A percentile compares a stretch with the other conserved stretches of the same genome.
Evolutionary conservation across 2,888 invertebrate genomes (phyloP).

Genomic region (Gnatocerus cornutus): DNA sequence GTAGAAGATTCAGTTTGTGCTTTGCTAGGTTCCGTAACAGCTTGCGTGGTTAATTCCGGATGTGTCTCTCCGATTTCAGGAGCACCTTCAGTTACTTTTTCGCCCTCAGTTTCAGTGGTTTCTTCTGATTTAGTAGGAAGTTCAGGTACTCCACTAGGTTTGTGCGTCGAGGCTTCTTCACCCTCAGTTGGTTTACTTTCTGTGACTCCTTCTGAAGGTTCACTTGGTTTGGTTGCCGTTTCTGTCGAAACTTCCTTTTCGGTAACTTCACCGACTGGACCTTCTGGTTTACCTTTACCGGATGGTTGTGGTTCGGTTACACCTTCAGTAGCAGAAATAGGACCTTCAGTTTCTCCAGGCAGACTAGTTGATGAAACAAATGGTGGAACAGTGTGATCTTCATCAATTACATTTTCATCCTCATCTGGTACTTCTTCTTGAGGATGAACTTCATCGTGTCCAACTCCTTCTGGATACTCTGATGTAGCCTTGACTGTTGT

Average conservation of each 20-base stretch:
- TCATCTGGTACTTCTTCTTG: constrained; percentile 16
- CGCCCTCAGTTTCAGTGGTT: constrained; percentile 18
- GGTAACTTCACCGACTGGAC: constrained; percentile 47
- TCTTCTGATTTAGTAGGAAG: constrained; percentile 30
- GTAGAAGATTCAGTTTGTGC: constrained; percentile 47
- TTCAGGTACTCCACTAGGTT: constrained; percentile 33
- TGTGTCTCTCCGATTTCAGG: background rate
- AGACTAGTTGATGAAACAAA: background rate
- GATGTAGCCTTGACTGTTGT: background rate
- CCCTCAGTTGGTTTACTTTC: constrained; percentile 26
- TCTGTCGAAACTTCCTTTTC: background rate
- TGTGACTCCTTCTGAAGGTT: constrained; percentile 39
- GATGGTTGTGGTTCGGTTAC: constrained; percentile 17
- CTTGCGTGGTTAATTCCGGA: constrained; percentile 23
- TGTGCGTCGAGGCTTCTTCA: constrained; percentile 31
- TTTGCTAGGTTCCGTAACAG: constrained; percentile 35
- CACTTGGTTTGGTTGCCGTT: constrained; percentile 6
- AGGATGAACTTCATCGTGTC: constrained; percentile 23
- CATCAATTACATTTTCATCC: constrained; percentile 11
- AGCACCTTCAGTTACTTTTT: constrained; percentile 14
- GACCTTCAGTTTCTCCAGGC: constrained; percentile 1
- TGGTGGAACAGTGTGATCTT: constrained; percentile 31
- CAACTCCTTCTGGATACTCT: constrained; percentile 24
- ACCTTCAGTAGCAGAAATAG: background rate
- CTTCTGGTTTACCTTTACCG: constrained; percentile 37